A percentile compares a stretch with the other conserved stretches of the same genome.
Evolutionary conservation across 2,888 invertebrate species (phyloP).

Genomic region (Cataglyphis cursor): DNA sequence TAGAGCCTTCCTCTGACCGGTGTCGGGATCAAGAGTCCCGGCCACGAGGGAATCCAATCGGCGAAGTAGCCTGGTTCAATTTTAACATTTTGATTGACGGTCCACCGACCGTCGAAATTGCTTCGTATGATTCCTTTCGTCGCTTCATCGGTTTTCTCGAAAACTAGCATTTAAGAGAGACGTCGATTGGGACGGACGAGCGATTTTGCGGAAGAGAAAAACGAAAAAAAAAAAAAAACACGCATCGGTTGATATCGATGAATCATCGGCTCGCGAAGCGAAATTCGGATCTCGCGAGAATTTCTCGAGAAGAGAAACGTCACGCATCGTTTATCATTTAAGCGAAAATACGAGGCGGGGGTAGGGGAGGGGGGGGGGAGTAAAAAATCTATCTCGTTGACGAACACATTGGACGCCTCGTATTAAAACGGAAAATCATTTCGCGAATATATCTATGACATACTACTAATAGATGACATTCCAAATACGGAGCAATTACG

Average conservation of each 20-base stretch:
- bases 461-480: constrained; percentile 66
- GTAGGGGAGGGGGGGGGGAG: not conserved
- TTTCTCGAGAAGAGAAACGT: constrained; percentile 28
- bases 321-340: not conserved
- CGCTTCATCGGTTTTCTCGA: constrained; percentile 55
- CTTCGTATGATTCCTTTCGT: constrained; percentile 53
- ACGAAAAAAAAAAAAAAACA: not conserved
- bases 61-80: constrained; percentile 55
- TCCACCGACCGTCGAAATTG: constrained; percentile 44
- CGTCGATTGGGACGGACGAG: constrained; percentile 37
- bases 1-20: constrained; percentile 56
- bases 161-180: constrained; percentile 50
- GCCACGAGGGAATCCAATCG: constrained; percentile 55
- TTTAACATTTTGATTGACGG: constrained; percentile 59
- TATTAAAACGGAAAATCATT: constrained; percentile 62
- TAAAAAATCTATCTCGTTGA: not conserved
- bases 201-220: constrained; percentile 37
- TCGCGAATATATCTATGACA: constrained; percentile 39
- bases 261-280: not conserved
- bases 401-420: constrained; percentile 17
- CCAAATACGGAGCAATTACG: constrained; percentile 75
- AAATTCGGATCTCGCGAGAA: not conserved
- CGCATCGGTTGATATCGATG: not conserved
- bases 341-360: not conserved
- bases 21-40: constrained; percentile 48